Percentiles rank a stretch among this genome's conserved stretches.
Conservation (phyloP, 1,140 invertebrate species). For the Pogonus chalceus region DNA sequence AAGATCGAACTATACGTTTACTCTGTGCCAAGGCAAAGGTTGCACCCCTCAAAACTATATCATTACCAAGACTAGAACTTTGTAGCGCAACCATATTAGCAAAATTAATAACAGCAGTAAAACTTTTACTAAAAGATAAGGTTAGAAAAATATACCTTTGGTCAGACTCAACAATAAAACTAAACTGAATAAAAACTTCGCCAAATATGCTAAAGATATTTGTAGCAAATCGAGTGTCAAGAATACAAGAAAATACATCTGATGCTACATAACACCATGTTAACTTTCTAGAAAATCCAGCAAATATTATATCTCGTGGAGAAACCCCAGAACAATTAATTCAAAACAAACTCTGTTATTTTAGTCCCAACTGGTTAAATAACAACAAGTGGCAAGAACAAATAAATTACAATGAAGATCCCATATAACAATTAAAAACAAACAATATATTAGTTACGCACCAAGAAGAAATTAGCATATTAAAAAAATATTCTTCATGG, state of each 20-base stretch:
- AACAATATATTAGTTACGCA: background rate
- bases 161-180: constrained; percentile 14
- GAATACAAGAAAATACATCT: constrained; percentile 24
- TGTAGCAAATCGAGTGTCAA: constrained; percentile 25
- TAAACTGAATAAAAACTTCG: constrained; percentile 23
- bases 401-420: constrained; percentile 7
- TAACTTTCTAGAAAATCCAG: constrained; percentile 26
- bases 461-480: constrained; percentile 10
- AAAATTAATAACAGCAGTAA: background rate
- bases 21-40: constrained; percentile 20
- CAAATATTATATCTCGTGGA: constrained; percentile 33
- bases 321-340: constrained; percentile 18
- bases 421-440: background rate
- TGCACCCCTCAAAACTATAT: constrained; percentile 19
- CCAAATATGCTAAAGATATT: constrained; percentile 20
- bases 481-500: constrained; percentile 13
- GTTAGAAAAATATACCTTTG: background rate
- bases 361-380: constrained; percentile 16
- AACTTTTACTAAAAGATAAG: background rate
- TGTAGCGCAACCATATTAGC: constrained; percentile 10
- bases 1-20: background rate
- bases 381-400: constrained; percentile 6
- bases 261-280: constrained; percentile 25
- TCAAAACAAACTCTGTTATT: constrained; percentile 25
- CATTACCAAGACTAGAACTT: constrained; percentile 22